Evolutionary conservation across 2,797 vertebrate genomes (phyloP).

Genomic region (Poecile montanus): DNA sequence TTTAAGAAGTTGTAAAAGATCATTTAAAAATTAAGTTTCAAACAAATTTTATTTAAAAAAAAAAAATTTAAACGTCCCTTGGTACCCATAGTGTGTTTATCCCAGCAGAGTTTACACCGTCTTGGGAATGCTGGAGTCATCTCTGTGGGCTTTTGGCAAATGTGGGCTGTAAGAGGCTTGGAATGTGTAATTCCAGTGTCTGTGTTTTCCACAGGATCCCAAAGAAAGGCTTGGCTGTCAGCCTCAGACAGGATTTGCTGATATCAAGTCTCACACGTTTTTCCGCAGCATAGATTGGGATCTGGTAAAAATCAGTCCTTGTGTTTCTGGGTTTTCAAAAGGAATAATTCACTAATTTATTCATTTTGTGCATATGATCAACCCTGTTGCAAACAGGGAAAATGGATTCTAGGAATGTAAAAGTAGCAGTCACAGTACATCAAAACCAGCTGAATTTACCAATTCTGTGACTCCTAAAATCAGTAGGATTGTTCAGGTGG

Average conservation of each 20-base stretch:
- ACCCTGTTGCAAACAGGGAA: rapidly evolving
- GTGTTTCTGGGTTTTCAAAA: neutral
- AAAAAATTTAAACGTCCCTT: rapidly evolving
- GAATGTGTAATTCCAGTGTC: neutral
- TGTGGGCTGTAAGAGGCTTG: neutral
- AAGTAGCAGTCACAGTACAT: neutral
- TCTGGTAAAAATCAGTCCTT: constrained; percentile 82
- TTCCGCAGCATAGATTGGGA: constrained; percentile 99
- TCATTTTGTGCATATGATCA: neutral
- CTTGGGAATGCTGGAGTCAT: neutral
- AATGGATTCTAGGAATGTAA: neutral
- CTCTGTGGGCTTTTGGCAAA: neutral
- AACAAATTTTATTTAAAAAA: neutral
- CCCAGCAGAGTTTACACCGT: neutral
- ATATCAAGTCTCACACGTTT: constrained; percentile 97
- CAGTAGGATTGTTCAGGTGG: neutral
- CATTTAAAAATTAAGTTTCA: neutral
- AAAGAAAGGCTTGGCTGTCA: constrained; percentile 97
- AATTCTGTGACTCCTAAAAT: rapidly evolving
- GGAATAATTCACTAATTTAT: neutral
- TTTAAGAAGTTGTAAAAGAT: neutral
- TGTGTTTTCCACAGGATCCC: constrained; percentile 85
- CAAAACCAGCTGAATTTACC: neutral
- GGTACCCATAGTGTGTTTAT: neutral
- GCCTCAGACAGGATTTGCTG: constrained; percentile 91